Evolutionary conservation across 2,888 invertebrate species (phyloP), one percentile per base, ranked within the genome.

Genomic region (Dichetophora obliterata): DNA sequence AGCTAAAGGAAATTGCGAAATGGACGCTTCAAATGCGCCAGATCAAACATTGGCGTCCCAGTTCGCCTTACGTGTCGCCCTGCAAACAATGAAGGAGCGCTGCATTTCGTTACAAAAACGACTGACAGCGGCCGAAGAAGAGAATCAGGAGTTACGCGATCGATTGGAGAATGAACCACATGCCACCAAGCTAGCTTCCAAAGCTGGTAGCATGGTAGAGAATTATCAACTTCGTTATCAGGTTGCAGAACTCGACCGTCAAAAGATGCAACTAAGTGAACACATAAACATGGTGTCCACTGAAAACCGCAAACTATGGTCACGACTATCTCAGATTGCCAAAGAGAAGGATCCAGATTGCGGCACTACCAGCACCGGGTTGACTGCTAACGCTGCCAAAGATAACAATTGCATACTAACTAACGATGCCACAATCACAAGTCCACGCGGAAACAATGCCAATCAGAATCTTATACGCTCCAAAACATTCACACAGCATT

Each of bases 221-320:
- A 89, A 91, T 72, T 86, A 90, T 77, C 83, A 85, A 48, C 86
- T 93, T n/a, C 90, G 92, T 78, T 91, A 92, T 80, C 92, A 93
- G 87, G 91, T 95, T 27, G 92, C 93, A 24, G 93, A 94, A 79
- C 89, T 95, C 75, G 92, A 91, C 16, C 93, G 93, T 83, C 94
- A 95, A 85, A 95, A 95, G 84, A 92, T 92, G 0, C 95, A 95
- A 84, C 89, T 96, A 0, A 91, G 93, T 82, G 94, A 94, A 85
- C 95, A 95, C 85, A 92, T 95, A 43, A 92, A 92, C 82, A 95
- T 96, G 94, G 95, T 96, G 11, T 93, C 95, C 3, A 92, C 92
- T 82, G 96, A 96, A 88, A 96, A 96, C 86, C 93, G 93, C 83
- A 93, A 94, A 81, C 88, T 96, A 59, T 96, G 96, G 96, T 92